Evolutionary conservation across 2,797 vertebrate species (phyloP).

Genomic region (Coregonus suidteri): DNA sequence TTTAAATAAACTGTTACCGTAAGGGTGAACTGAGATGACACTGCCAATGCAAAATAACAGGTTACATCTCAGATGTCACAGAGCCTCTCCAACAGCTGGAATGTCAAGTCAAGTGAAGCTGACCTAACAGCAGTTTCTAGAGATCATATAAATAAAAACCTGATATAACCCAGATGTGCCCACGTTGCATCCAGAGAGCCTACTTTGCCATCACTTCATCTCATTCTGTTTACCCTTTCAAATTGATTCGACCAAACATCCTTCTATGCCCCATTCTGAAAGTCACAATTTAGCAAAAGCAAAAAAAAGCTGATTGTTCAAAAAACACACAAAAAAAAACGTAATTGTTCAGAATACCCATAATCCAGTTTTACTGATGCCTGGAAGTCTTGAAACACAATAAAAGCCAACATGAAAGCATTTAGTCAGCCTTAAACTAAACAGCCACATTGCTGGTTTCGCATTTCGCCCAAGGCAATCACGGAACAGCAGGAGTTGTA

Average conservation of each 20-base stretch:
- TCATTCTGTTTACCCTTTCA: neutral
- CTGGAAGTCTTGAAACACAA: slow-evolving; percentile 4
- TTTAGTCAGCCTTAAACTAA: neutral
- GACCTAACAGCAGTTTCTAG: slow-evolving; percentile 32
- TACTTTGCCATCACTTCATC: neutral
- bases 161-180: slow-evolving; percentile 45
- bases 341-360: neutral
- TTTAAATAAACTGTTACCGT: neutral
- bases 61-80: neutral
- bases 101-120: slow-evolving; percentile 7
- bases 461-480: neutral
- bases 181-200: neutral
- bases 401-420: neutral
- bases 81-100: too few relatives aligned
- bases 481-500: neutral
- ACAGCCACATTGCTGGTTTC: slow-evolving; percentile 6
- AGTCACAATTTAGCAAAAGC: neutral
- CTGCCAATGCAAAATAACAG: neutral
- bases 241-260: neutral
- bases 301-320: neutral
- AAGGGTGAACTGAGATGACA: neutral
- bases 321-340: too few relatives aligned
- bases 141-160: slow-evolving; percentile 41
- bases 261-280: neutral
- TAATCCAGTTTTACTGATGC: slow-evolving; percentile 1